Evolutionary conservation across 2,888 invertebrate species (phyloP), one percentile per base, ranked within the genome.

Genomic region (Macrostomum cliftonense): DNA sequence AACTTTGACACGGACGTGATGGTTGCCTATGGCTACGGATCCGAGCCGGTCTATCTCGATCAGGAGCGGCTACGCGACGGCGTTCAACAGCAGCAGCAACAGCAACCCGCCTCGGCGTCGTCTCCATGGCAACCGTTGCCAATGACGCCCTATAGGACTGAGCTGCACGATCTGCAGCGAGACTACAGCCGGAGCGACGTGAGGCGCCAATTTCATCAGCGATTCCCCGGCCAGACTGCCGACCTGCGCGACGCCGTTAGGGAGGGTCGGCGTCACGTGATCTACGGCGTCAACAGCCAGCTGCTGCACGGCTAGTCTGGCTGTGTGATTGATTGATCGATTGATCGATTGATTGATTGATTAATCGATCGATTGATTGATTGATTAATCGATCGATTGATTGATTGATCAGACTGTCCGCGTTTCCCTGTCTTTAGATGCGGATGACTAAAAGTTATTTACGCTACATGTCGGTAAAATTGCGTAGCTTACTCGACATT

Each of bases 171-270:
- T 1, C 52, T 66, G 17, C 66, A 68, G 53, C 58, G 67, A 52
- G 54, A 53, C n/a, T 68, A 65, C 57, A 55, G 54, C 39, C 65
- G 64, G 51, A 57, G 63, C 1, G 55, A 57, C 1, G 56, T 59
- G 5, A 55, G 59, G 28, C 54, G 52, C 42, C 55, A 58, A 19
- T 65, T 66, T 54, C 62, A 64, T 46, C n/a, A 47, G 5, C 49
- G 53, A 20, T 65, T 65, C 52, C 59, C 57, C 5, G 67, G 65
- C 54, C 53, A 37, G 21, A 59, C 60, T 49, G 63, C 65, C 7
- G 65, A 67, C 50, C 57, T 67, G n/a, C 50, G 67, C 47, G 55
- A 59, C 42, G 63, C 65, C 55, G 58, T 61, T 37, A 51, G 54
- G 11, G 50, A 48, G 9, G 68, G 67, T 21, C 65, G 62, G 55